phyloP scores from a whole-genome alignment of 2,888 invertebrate species.

The Cosmia pyralina region DNA sequence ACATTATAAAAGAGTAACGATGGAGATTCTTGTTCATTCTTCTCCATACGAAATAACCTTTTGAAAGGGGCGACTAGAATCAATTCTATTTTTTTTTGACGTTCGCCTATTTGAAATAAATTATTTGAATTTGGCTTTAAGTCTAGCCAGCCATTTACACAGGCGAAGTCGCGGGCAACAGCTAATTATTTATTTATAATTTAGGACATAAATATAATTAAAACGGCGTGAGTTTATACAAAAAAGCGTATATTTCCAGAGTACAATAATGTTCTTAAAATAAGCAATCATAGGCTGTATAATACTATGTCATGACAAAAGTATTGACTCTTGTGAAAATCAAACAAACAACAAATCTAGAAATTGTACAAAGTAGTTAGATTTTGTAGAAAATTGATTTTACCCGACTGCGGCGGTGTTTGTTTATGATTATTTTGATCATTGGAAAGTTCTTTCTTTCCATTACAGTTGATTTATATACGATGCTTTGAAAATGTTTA shows the following conservation, averaged over 20 bases:
- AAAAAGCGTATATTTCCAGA: conserved; percentile 64
- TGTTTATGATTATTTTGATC: background rate
- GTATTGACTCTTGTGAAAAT: background rate
- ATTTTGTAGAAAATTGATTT: background rate
- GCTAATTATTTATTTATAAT: background rate
- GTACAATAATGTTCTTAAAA: conserved; percentile 58
- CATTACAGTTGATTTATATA: background rate
- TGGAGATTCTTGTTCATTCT: background rate
- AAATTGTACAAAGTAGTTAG: background rate
- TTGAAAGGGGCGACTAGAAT: background rate
- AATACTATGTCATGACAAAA: conserved; percentile 54
- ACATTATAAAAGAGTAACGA: background rate
- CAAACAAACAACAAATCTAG: conserved; percentile 13
- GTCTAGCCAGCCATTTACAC: background rate
- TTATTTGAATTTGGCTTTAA: too few species aligned
- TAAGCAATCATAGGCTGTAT: conserved; percentile 40
- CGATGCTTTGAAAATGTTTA: background rate
- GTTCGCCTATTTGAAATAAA: too few species aligned
- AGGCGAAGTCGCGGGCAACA: background rate
- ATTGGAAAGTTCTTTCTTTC: background rate
- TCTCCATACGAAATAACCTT: background rate
- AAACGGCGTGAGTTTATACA: conserved; percentile 11
- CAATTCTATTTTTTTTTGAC: too few species aligned
- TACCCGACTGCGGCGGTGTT: background rate
- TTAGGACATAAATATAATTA: background rate